Evolutionary conservation across 2,888 invertebrate species (phyloP).

Genomic region (Timandra comae): DNA sequence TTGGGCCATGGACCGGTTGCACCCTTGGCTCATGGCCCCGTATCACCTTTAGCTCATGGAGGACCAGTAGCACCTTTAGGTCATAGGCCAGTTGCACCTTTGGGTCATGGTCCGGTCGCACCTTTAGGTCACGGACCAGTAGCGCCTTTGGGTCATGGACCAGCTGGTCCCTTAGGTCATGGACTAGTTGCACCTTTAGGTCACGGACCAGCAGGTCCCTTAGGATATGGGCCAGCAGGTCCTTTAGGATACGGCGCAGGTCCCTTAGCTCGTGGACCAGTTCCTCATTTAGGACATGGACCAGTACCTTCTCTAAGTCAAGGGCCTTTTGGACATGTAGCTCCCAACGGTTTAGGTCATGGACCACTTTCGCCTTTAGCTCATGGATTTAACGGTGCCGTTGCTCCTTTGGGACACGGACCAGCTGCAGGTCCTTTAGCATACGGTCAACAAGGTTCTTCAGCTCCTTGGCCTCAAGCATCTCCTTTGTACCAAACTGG

Average conservation of each 20-base stretch:
- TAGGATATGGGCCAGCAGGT: too few species aligned
- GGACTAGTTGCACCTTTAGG: neutral
- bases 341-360: neutral
- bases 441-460: neutral
- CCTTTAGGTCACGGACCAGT: slow-evolving; percentile 11
- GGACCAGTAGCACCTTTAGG: slow-evolving; percentile 11
- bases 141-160: neutral
- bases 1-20: slow-evolving; percentile 5
- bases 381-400: slow-evolving; percentile 3
- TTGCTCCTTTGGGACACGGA: slow-evolving; percentile 8
- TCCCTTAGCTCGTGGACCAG: too few species aligned
- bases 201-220: neutral
- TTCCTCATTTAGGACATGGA: too few species aligned
- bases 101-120: slow-evolving; percentile 12
- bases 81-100: slow-evolving; percentile 11
- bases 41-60: slow-evolving; percentile 6
- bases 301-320: too few species aligned
- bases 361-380: slow-evolving; percentile 3
- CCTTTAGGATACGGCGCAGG: too few species aligned
- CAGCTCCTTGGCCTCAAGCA: too few species aligned
- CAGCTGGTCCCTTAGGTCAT: slow-evolving; percentile 2
- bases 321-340: too few species aligned
- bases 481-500: neutral
- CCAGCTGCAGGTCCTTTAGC: slow-evolving; percentile 2
- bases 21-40: slow-evolving; percentile 1